Evolutionary conservation across 2,888 invertebrate genomes (phyloP), one percentile per base, ranked within the genome.

Genomic region (Iphiclides podalirius): DNA sequence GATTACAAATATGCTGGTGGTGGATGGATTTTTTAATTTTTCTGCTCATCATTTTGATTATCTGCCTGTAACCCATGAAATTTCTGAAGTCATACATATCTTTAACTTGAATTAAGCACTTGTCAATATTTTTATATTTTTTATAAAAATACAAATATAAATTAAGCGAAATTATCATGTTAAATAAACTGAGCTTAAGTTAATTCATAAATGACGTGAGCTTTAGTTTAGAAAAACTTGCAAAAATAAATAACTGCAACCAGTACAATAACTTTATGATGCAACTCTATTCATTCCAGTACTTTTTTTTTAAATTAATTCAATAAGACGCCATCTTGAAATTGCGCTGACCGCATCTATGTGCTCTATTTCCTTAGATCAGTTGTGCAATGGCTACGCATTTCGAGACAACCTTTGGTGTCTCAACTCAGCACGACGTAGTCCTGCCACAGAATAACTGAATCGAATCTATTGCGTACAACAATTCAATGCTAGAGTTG

Each of bases 361-460:
- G 67, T 61, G 61, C 62, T 64, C 64, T 64, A 63, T 59, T 66
- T 67, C 63, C 56, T 56, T 52, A 23, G 51, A 47, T 47, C 39
- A 52, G 55, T 74, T 74, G 61, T 59, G 68, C 55, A 69, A 71
- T 53, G 44, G 45, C 50, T 55, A 74, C 72, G 75, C 72, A 72
- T 67, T 67, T 61, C 62, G 54, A 54, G 53, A 54, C 64, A 68
- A 73, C 73, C 73, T 76, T 70, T 72, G 60, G 67, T 76, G 71
- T 67, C 72, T 69, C 72, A 70, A 69, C 63, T 52, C 43, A 39
- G 34, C 47, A 54, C 67, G 68, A 74, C 73, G 72, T 73, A 73
- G 70, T 74, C 73, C 73, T 70, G 67, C 60, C n/a, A n/a, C n/a
- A 58, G 58, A 64, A 64, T 63, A 61, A 61, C 62, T 64, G 62